Evolutionary conservation across 2,113 vertebrate species (phyloP).

Genomic region (Tetrao urogallus): DNA sequence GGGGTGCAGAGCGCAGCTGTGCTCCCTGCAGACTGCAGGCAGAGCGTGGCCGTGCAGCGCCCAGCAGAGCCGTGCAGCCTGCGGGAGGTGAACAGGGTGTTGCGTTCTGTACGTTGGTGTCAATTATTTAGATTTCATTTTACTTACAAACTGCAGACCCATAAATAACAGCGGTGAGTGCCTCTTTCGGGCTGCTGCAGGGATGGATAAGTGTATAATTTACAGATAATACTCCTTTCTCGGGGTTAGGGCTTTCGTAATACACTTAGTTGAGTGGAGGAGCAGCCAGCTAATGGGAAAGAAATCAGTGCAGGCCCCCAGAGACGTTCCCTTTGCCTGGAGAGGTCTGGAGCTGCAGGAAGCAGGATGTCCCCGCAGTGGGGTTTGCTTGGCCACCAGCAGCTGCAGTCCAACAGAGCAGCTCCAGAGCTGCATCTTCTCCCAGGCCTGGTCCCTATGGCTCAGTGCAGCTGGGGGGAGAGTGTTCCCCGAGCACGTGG

Average conservation of each 20-base stretch:
- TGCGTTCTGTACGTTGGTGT: not conserved
- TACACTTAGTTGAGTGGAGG: not conserved
- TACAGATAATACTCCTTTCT: not conserved
- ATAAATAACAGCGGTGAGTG: not conserved
- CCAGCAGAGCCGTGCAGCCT: not conserved
- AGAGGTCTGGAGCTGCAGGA: conserved; percentile 24
- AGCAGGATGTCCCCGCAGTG: not conserved
- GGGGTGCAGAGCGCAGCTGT: not conserved
- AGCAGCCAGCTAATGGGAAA: conserved; percentile 16
- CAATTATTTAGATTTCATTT: conserved; percentile 31
- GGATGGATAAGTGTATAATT: not conserved
- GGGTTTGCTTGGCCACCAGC: not conserved
- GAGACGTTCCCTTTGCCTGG: conserved; percentile 16
- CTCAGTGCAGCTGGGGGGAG: not conserved
- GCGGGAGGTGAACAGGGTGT: too few species aligned
- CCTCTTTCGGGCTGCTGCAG: not conserved
- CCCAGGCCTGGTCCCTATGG: not conserved
- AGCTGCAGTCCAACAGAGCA: not conserved
- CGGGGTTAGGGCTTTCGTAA: not conserved
- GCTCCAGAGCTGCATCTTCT: not conserved
- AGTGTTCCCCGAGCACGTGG: not conserved
- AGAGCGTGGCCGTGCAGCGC: too few species aligned
- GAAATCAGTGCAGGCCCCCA: not conserved
- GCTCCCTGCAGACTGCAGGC: not conserved
- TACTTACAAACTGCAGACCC: not conserved